These are phyloP conservation scores for Galerucella pusilla DNA, from an alignment of 2,888 invertebrate species.

Conservation along the genomic window DNA sequence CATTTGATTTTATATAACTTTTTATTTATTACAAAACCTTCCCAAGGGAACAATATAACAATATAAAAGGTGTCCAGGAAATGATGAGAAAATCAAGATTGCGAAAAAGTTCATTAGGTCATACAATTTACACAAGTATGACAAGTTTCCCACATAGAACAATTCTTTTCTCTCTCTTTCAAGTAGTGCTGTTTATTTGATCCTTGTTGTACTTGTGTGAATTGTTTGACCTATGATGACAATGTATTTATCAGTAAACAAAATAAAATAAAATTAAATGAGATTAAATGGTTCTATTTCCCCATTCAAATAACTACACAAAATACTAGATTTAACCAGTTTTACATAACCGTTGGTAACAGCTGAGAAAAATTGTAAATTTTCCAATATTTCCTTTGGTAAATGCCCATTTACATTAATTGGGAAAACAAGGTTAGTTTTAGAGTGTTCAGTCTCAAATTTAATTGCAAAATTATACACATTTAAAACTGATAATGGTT, in stretches of 20 bases:
- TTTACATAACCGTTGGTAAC: slow-evolving; percentile 41
- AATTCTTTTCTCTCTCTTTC: no score
- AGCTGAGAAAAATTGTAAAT: slow-evolving; percentile 30
- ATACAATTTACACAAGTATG: no score
- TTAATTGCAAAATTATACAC: slow-evolving; percentile 37
- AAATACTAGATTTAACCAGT: slow-evolving; percentile 40
- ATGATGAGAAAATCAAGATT: no score
- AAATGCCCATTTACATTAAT: slow-evolving; percentile 27
- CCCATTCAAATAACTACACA: slow-evolving; percentile 38
- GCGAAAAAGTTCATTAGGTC: no score
- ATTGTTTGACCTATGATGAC: no score
- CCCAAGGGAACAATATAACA: not conserved
- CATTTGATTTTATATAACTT: not conserved
- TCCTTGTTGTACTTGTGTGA: no score
- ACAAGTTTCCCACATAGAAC: no score
- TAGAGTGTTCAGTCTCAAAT: slow-evolving; percentile 31
- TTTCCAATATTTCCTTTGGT: slow-evolving; percentile 21
- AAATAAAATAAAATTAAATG: no score
- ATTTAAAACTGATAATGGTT: slow-evolving; percentile 44
- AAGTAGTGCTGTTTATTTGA: no score
- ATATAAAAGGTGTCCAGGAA: no score
- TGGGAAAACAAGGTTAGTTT: slow-evolving; percentile 44
- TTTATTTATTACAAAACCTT: not conserved
- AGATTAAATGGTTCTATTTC: slow-evolving; percentile 10
- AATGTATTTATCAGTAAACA: no score